phyloP scores from a whole-genome alignment of 2,797 vertebrate species.

The Enteromius afrohamiltoni region DNA sequence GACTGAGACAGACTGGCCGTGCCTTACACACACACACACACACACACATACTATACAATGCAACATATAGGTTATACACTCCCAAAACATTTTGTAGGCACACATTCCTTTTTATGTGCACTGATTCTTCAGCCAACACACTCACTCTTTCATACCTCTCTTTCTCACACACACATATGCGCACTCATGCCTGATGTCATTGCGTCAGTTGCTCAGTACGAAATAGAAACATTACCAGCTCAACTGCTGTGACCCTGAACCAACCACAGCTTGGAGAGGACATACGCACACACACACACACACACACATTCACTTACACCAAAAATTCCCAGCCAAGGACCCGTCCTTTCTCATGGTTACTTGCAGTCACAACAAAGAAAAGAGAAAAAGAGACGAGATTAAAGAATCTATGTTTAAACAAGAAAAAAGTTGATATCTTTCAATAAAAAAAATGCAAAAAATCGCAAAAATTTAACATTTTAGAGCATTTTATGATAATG shows the following conservation, averaged over 20 bases:
- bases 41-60: slow-evolving; percentile 60
- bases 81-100: slow-evolving; percentile 65
- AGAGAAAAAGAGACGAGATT: slow-evolving; percentile 60
- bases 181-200: slow-evolving; percentile 48
- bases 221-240: slow-evolving; percentile 61
- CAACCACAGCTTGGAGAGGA: slow-evolving; percentile 60
- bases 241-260: slow-evolving; percentile 61
- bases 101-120: slow-evolving; percentile 69
- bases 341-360: slow-evolving; percentile 61
- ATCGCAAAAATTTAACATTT: slow-evolving; percentile 71
- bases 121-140: slow-evolving; percentile 46
- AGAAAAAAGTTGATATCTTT: slow-evolving; percentile 65
- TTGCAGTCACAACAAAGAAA: slow-evolving; percentile 73
- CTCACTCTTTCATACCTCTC: slow-evolving; percentile 21
- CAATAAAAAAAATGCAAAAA: slow-evolving; percentile 66
- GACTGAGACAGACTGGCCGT: slow-evolving; percentile 83
- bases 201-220: slow-evolving; percentile 67
- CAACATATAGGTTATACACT: slow-evolving; percentile 63
- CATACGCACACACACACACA: slow-evolving; percentile 38
- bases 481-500: slow-evolving; percentile 83
- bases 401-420: slow-evolving; percentile 69
- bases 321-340: slow-evolving; percentile 65
- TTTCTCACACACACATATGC: slow-evolving; percentile 34
- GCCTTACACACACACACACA: slow-evolving; percentile 75
- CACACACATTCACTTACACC: slow-evolving; percentile 62